Conservation (phyloP, 2,797 vertebrate species). For the Emydoidea blandingii region DNA sequence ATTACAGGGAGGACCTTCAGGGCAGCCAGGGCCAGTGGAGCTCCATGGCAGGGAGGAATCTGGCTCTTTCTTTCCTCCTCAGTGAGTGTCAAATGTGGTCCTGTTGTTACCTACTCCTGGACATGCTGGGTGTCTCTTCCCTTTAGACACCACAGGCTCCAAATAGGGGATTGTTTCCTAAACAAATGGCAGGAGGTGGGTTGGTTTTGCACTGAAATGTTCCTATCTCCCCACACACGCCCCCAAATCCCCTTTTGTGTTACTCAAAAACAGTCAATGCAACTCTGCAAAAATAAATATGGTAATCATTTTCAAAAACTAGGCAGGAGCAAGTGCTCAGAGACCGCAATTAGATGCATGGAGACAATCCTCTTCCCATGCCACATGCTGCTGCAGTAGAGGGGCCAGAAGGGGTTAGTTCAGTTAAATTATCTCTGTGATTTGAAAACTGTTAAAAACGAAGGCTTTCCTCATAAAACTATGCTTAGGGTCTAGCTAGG, state of each 20-base stretch:
- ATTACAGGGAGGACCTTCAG: neutral
- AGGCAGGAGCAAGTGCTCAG: accelerated
- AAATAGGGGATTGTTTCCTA: neutral
- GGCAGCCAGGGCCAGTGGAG: neutral
- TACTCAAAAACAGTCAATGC: accelerated
- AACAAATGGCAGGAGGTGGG: neutral
- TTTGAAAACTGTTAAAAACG: neutral
- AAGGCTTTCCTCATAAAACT: neutral
- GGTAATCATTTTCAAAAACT: neutral
- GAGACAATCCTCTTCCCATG: neutral
- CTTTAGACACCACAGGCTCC: neutral
- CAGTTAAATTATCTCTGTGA: neutral
- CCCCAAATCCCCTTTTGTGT: neutral
- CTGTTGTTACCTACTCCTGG: neutral
- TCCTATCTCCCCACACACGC: neutral
- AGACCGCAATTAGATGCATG: accelerated
- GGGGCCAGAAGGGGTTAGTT: neutral
- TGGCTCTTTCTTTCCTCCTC: neutral
- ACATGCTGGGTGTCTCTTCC: too few species aligned
- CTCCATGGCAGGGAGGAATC: neutral
- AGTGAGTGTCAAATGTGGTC: neutral
- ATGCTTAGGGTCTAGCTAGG: neutral
- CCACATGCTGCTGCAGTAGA: neutral
- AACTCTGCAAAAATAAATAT: accelerated
- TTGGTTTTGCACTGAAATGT: neutral